These are phyloP conservation scores for Xestia ashworthii DNA, from an alignment of 2,888 invertebrate genomes.

Conservation along the genomic window DNA sequence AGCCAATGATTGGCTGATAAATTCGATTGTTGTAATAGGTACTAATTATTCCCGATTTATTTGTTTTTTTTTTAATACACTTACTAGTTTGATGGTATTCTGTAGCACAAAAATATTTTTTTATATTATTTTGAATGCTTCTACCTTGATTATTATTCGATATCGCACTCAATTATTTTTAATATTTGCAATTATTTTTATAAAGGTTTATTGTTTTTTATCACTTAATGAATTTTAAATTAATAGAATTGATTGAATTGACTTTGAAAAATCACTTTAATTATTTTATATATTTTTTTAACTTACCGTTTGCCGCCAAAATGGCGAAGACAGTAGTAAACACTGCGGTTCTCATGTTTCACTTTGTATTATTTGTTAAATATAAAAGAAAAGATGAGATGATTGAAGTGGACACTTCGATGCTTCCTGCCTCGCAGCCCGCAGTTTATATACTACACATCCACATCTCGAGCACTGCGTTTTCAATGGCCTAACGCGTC, in stretches of 20 bases:
- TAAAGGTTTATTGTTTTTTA: conserved; percentile 8
- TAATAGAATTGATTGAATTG: conserved; percentile 10
- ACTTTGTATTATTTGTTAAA: conserved; percentile 61
- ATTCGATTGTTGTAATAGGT: conserved; percentile 4
- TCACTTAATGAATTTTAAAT: conserved; percentile 25
- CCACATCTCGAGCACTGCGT: conserved; percentile 80
- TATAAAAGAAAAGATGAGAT: conserved; percentile 55
- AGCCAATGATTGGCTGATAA: conserved; percentile 23
- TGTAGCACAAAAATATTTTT: conserved; percentile 23
- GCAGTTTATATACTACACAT: conserved; percentile 88
- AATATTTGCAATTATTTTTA: conserved; percentile 27
- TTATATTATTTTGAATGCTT: not conserved
- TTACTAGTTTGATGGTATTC: conserved; percentile 33
- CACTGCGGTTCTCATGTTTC: conserved; percentile 77
- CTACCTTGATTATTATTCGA: conserved; percentile 13
- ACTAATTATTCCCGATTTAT: not conserved
- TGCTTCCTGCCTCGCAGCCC: conserved; percentile 82
- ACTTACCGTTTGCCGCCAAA: conserved; percentile 85
- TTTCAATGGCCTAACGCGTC: conserved; percentile 87
- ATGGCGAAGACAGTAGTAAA: conserved; percentile 75
- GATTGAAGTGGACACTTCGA: conserved; percentile 71
- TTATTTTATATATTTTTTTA: conserved; percentile 38
- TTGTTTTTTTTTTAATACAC: conserved; percentile 2
- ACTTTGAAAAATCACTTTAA: conserved; percentile 34
- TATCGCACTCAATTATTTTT: conserved; percentile 26